These are phyloP conservation scores for Dasyornis broadbenti DNA, from an alignment of 2,113 vertebrate genomes.

Conservation along the genomic window DNA sequence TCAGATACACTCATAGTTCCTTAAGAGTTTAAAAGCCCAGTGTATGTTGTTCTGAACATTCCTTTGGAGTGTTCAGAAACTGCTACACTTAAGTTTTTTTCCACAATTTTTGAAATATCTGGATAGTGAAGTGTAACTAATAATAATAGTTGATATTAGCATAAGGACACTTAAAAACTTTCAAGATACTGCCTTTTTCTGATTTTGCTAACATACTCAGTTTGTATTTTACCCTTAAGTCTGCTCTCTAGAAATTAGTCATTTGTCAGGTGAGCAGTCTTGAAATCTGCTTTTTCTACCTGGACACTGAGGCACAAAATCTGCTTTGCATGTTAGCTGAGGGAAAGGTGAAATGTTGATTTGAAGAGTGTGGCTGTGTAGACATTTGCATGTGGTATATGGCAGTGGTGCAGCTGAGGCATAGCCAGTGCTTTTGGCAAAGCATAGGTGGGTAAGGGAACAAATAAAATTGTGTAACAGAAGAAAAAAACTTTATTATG, in stretches of 20 bases:
- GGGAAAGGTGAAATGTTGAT: neutral
- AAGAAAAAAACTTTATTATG: neutral
- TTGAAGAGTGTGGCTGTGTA: neutral
- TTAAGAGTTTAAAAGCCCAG: neutral
- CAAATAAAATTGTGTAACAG: neutral
- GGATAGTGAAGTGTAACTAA: neutral
- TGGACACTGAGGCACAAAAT: neutral
- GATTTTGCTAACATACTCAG: neutral
- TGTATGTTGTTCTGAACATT: neutral
- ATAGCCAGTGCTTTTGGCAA: neutral
- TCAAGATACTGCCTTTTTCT: neutral
- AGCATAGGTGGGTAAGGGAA: neutral
- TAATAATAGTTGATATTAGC: neutral
- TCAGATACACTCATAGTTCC: neutral
- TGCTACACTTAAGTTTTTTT: neutral
- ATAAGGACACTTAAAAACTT: neutral
- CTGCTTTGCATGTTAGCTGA: neutral
- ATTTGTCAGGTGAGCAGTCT: neutral
- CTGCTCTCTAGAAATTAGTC: neutral
- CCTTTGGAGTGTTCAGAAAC: neutral
- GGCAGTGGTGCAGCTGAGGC: neutral
- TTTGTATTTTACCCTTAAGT: neutral
- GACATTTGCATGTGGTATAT: neutral
- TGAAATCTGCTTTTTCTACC: neutral
- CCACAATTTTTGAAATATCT: neutral